Percentiles rank a stretch among this genome's conserved stretches.
These are phyloP conservation scores for Pomatostomus ruficeps DNA, from an alignment of 2,113 vertebrate species.

Conservation along the genomic window DNA sequence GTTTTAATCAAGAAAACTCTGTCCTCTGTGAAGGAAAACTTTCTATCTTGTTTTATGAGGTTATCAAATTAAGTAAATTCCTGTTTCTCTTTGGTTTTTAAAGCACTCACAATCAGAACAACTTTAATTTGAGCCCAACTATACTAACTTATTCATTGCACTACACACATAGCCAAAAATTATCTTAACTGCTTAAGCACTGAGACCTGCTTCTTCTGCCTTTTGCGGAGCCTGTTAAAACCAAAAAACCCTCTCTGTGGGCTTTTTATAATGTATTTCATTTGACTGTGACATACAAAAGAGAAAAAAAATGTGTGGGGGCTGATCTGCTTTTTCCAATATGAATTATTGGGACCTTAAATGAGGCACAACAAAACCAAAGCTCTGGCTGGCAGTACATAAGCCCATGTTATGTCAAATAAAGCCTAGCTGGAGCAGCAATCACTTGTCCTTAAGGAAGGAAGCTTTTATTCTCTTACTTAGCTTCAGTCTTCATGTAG, in stretches of 20 bases:
- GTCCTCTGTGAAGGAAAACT: not conserved
- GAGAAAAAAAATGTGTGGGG: not conserved
- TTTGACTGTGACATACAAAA: not conserved
- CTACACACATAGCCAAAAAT: not conserved
- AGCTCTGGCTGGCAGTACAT: not conserved
- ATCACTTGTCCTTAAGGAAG: not conserved
- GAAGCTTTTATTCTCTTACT: not conserved
- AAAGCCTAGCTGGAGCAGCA: not conserved
- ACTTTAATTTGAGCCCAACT: not conserved
- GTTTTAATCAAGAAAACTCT: not conserved
- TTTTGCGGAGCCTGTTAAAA: not conserved
- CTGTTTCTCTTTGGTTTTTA: not conserved
- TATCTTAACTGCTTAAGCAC: not conserved
- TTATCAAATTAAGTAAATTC: not conserved
- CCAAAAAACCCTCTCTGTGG: not conserved
- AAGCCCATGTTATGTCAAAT: not conserved
- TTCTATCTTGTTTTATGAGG: not conserved
- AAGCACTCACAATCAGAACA: not conserved
- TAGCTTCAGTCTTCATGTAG: not conserved
- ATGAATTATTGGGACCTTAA: not conserved
- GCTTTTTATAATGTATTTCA: not conserved
- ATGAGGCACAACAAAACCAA: not conserved
- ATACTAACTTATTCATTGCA: not conserved
- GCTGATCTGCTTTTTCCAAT: not conserved
- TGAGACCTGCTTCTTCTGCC: not conserved